Conservation (phyloP, 2,113 vertebrate species). For the Dicerorhinus sumatrensis region DNA sequence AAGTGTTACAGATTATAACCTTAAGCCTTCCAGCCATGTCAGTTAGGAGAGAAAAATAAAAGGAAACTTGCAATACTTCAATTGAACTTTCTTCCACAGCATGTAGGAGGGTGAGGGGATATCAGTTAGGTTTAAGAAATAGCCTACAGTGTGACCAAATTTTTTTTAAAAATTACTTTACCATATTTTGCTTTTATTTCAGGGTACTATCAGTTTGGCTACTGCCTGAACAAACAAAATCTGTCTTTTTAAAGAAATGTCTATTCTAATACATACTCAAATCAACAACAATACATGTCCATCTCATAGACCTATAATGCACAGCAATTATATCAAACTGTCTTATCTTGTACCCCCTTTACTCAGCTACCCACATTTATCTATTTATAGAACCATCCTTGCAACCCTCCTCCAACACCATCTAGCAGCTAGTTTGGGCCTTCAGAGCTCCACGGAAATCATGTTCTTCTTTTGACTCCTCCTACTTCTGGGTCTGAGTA, state of each 20-base stretch:
- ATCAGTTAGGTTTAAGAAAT: neutral
- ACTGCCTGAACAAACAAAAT: constrained; percentile 43
- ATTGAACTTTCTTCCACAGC: neutral
- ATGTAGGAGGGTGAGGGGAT: neutral
- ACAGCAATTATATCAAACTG: neutral
- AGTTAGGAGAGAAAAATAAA: constrained; percentile 55
- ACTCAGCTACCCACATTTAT: neutral
- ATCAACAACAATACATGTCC: constrained; percentile 36
- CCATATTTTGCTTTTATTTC: constrained; percentile 48
- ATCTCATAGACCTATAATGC: neutral
- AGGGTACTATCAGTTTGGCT: neutral
- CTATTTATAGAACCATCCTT: neutral
- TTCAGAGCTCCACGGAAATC: neutral
- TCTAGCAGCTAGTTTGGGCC: neutral
- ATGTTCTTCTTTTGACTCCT: neutral
- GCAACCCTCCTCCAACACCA: neutral
- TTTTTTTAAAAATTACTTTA: neutral
- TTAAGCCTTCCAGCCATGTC: constrained; percentile 47
- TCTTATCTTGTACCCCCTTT: neutral
- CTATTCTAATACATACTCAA: constrained; percentile 42
- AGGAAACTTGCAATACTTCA: neutral
- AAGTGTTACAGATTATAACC: constrained; percentile 67
- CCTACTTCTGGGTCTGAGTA: neutral
- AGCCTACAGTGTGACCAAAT: neutral
- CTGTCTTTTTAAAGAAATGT: constrained; percentile 55